These are phyloP conservation scores for Rutilus rutilus DNA, from an alignment of 2,113 vertebrate species.

Conservation along the genomic window DNA sequence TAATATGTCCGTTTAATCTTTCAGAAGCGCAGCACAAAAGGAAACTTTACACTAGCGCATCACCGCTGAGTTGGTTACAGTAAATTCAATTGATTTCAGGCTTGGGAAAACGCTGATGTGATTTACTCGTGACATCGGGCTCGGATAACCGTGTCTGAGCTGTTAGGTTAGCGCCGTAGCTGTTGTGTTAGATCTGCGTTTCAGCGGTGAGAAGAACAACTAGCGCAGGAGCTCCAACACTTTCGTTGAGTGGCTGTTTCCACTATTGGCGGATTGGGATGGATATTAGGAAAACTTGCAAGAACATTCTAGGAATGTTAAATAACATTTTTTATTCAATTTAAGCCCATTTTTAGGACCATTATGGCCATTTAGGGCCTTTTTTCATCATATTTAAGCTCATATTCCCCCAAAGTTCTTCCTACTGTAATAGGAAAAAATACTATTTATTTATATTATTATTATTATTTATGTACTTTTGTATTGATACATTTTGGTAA, in stretches of 20 bases:
- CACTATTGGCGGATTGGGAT: background rate
- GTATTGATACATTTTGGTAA: background rate
- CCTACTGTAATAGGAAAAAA: background rate
- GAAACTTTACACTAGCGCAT: background rate
- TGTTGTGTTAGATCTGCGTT: background rate
- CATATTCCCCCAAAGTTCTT: background rate
- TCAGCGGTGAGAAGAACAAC: background rate
- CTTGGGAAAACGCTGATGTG: background rate
- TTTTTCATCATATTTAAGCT: background rate
- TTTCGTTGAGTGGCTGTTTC: background rate
- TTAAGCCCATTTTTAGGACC: background rate
- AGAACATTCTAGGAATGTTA: background rate
- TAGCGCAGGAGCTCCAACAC: background rate
- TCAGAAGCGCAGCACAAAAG: background rate
- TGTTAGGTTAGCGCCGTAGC: background rate
- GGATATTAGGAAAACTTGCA: too few species aligned
- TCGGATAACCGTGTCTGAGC: background rate
- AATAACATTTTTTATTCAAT: too few species aligned
- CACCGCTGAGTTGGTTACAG: background rate
- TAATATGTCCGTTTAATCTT: background rate
- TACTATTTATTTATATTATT: too few species aligned
- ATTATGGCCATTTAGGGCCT: too few species aligned
- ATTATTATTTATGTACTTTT: background rate
- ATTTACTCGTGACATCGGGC: background rate
- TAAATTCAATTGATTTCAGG: background rate